Evolutionary conservation across 1,140 invertebrate genomes (phyloP).

Genomic region (Megathymus violae): DNA sequence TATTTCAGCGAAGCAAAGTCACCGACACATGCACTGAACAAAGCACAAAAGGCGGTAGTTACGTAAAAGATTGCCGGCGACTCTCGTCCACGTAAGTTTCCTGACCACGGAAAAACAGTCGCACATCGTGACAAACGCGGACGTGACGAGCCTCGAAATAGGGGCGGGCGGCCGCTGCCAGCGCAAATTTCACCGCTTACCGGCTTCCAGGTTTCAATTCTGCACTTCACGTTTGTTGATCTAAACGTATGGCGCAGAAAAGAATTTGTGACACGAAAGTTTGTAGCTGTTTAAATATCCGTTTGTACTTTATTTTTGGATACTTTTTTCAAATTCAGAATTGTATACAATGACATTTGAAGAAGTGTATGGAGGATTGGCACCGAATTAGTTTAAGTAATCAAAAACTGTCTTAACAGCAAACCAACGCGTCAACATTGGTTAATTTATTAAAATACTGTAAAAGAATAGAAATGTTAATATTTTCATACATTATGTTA

Average conservation of each 20-base stretch:
- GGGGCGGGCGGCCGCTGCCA: conserved; percentile 22
- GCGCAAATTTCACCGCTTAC: conserved; percentile 27
- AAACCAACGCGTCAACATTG: too few species aligned
- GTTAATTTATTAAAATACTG: too few species aligned
- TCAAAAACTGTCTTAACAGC: too few species aligned
- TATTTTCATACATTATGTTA: too few species aligned
- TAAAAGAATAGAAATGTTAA: too few species aligned
- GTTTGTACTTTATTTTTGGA: background rate
- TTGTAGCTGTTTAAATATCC: background rate
- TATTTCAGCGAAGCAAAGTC: conserved; percentile 16
- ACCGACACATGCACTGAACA: conserved; percentile 23
- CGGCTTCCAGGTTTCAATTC: conserved; percentile 32
- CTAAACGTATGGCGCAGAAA: conserved; percentile 14
- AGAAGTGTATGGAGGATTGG: too few species aligned
- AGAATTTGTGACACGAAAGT: background rate
- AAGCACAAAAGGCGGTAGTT: conserved; percentile 41
- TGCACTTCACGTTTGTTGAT: conserved; percentile 22
- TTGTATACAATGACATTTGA: too few species aligned
- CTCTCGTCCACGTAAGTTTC: conserved; percentile 50
- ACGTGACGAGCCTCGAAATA: conserved; percentile 51
- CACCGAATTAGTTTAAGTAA: too few species aligned
- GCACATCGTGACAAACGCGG: conserved; percentile 46
- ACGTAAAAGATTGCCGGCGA: conserved; percentile 51
- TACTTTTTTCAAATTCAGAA: too few species aligned
- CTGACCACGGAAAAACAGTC: conserved; percentile 59